Conservation (phyloP, 2,888 invertebrate species). For the Dysmachus trigonus region DNA sequence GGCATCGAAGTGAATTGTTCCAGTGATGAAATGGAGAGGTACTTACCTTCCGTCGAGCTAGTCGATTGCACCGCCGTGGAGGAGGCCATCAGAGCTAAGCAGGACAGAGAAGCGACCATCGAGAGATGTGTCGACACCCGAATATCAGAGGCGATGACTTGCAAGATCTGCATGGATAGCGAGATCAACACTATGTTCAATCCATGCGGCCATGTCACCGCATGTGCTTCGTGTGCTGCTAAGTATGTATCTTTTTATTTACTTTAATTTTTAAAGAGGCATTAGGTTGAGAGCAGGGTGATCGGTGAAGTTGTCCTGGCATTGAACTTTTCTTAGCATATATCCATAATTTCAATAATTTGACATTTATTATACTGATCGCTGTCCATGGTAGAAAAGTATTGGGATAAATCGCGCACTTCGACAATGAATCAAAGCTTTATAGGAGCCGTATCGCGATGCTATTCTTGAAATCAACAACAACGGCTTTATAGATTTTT, state of each 20-base stretch:
- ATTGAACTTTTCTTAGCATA: background rate
- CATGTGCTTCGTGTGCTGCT: slow-evolving; percentile 80
- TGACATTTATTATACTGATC: too few species aligned
- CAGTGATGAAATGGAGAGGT: slow-evolving; percentile 52
- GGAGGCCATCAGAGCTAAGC: slow-evolving; percentile 60
- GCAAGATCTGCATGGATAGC: slow-evolving; percentile 88
- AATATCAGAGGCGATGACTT: slow-evolving; percentile 76
- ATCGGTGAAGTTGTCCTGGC: background rate
- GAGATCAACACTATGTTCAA: slow-evolving; percentile 84
- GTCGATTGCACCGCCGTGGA: slow-evolving; percentile 56
- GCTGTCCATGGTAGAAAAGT: too few species aligned
- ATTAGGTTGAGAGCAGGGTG: background rate
- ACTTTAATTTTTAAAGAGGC: background rate
- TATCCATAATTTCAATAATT: too few species aligned
- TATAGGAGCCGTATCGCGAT: too few species aligned
- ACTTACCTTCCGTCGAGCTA: slow-evolving; percentile 53
- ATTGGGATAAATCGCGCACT: too few species aligned
- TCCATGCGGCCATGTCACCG: slow-evolving; percentile 89
- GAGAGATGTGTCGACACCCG: slow-evolving; percentile 64
- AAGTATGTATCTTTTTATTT: slow-evolving; percentile 61
- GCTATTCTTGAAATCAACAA: too few species aligned
- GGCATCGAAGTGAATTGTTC: slow-evolving; percentile 59
- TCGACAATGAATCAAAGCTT: too few species aligned
- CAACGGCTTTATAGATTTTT: too few species aligned
- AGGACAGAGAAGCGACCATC: slow-evolving; percentile 61